Percentiles rank a stretch among this genome's conserved stretches.
These are phyloP conservation scores for Takifugu flavidus DNA, from an alignment of 2,113 vertebrate genomes.

Conservation along the genomic window DNA sequence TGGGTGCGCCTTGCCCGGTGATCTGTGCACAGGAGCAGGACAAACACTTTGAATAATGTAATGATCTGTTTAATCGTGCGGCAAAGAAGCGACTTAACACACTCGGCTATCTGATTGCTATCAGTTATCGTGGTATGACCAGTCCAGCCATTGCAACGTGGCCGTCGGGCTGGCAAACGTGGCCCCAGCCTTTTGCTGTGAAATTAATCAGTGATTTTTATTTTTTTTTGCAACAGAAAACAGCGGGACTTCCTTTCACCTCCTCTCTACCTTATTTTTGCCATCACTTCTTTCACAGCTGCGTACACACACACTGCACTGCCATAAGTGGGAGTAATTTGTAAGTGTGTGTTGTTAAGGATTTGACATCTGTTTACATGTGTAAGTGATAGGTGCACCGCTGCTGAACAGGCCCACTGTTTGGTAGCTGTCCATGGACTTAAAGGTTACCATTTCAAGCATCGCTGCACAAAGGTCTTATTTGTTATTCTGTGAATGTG, in stretches of 20 bases:
- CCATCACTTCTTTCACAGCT: conserved; percentile 27
- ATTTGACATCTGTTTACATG: conserved; percentile 68
- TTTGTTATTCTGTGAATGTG: conserved; percentile 60
- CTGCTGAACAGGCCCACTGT: conserved; percentile 42
- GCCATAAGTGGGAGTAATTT: conserved; percentile 35
- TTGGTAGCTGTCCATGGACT: conserved; percentile 53
- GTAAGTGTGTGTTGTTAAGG: conserved; percentile 37
- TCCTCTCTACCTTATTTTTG: conserved; percentile 2
- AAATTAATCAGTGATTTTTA: conserved; percentile 3
- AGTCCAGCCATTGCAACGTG: conserved; percentile 73
- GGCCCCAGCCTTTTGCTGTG: conserved; percentile 9
- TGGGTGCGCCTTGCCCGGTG: conserved; percentile 78
- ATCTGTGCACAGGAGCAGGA: conserved; percentile 82
- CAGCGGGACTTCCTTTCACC: too few species aligned
- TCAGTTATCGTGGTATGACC: conserved; percentile 75
- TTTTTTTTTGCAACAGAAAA: neutral
- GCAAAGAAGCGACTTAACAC: conserved; percentile 79
- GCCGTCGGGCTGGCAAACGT: conserved; percentile 73
- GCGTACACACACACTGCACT: conserved; percentile 10
- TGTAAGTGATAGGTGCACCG: conserved; percentile 58
- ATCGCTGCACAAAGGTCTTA: conserved; percentile 61
- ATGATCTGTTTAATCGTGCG: conserved; percentile 81
- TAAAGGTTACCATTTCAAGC: conserved; percentile 73
- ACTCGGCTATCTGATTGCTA: conserved; percentile 80
- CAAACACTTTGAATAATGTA: conserved; percentile 82